Evolutionary conservation across 2,888 invertebrate genomes (phyloP).

Genomic region (Noctua comes): DNA sequence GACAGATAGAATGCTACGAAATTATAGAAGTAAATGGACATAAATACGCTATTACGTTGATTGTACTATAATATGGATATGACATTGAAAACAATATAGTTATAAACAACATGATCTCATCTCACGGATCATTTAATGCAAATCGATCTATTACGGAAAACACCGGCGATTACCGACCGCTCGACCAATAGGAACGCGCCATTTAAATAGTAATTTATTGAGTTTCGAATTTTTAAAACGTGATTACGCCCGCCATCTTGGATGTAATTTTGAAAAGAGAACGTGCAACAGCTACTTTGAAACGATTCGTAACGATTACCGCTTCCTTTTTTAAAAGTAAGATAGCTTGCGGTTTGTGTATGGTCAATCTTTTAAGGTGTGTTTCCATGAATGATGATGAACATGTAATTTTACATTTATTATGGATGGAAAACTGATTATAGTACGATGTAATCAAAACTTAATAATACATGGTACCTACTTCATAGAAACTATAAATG

Average conservation of each 20-base stretch:
- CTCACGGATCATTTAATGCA: conserved; percentile 88
- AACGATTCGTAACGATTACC: conserved; percentile 74
- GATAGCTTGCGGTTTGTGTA: conserved; percentile 71
- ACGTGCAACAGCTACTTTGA: conserved; percentile 81
- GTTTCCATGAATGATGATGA: conserved; percentile 70
- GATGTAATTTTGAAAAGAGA: conserved; percentile 82
- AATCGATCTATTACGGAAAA: conserved; percentile 87
- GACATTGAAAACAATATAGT: conserved; percentile 80
- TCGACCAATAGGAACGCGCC: conserved; percentile 80
- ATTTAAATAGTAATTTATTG: conserved; percentile 86
- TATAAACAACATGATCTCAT: conserved; percentile 83
- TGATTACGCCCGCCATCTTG: conserved; percentile 84
- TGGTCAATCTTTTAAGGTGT: conserved; percentile 70
- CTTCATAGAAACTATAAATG: conserved; percentile 69
- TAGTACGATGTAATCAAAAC: conserved; percentile 68
- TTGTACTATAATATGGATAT: conserved; percentile 72
- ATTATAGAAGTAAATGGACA: conserved; percentile 74
- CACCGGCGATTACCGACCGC: conserved; percentile 79
- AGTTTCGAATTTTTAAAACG: conserved; percentile 86
- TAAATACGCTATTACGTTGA: conserved; percentile 73
- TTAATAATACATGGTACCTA: conserved; percentile 66
- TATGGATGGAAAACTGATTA: conserved; percentile 75
- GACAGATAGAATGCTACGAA: conserved; percentile 60
- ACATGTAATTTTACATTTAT: conserved; percentile 80
- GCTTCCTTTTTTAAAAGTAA: conserved; percentile 76